Evolutionary conservation across 2,113 vertebrate genomes (phyloP).

Genomic region (Hippoglossus stenolepis): DNA sequence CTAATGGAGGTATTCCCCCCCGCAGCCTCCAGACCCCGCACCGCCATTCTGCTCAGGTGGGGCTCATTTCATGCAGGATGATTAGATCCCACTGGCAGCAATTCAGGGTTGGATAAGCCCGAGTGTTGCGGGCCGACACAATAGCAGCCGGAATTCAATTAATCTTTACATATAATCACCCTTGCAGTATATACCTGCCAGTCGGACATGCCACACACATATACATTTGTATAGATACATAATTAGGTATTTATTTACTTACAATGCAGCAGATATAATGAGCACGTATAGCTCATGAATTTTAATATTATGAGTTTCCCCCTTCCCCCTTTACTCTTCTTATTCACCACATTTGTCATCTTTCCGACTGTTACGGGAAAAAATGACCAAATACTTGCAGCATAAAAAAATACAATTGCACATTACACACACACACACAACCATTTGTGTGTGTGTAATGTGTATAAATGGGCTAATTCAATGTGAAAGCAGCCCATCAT

Average conservation of each 20-base stretch:
- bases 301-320: background rate
- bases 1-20: constrained; percentile 73
- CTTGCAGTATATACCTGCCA: constrained; percentile 39
- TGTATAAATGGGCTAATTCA: constrained; percentile 60
- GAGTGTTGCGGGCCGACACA: constrained; percentile 60
- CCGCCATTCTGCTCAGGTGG: constrained; percentile 75
- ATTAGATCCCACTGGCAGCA: constrained; percentile 80
- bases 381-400: background rate
- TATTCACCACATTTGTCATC: background rate
- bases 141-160: constrained; percentile 76
- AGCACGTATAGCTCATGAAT: constrained; percentile 11
- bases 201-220: constrained; percentile 5
- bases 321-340: background rate
- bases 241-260: no score
- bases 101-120: constrained; percentile 70
- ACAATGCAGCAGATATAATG: background rate
- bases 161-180: constrained; percentile 56
- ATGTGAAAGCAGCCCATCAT: constrained; percentile 38
- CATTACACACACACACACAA: constrained; percentile 23
- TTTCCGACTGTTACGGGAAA: background rate
- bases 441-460: constrained; percentile 4
- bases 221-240: no score
- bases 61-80: constrained; percentile 80
- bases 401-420: constrained; percentile 8
- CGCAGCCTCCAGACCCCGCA: constrained; percentile 56